A percentile compares a stretch with the other conserved stretches of the same genome.
phyloP scores from a whole-genome alignment of 2,113 vertebrate genomes.

The Cyrtonyx montezumae region DNA sequence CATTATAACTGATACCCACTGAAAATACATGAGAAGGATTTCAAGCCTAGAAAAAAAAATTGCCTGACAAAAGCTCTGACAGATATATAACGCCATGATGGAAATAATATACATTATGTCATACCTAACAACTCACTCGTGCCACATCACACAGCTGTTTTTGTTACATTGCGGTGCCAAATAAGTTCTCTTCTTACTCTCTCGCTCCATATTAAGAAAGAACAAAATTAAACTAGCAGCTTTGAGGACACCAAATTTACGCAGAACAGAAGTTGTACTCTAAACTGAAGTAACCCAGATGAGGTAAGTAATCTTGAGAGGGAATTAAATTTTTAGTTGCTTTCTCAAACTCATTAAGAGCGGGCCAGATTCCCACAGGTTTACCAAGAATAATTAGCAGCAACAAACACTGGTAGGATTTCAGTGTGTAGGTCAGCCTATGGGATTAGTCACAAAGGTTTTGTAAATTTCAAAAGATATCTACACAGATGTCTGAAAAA shows the following conservation, averaged over 20 bases:
- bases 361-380: constrained; percentile 66
- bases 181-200: not conserved
- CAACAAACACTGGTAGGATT: constrained; percentile 70
- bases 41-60: constrained; percentile 57
- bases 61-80: constrained; percentile 54
- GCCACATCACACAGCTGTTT: constrained; percentile 63
- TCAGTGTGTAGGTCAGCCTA: constrained; percentile 70
- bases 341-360: constrained; percentile 71
- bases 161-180: constrained; percentile 21
- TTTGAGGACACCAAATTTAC: not conserved
- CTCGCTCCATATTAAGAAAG: constrained; percentile 35
- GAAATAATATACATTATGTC: constrained; percentile 67
- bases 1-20: constrained; percentile 71
- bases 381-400: constrained; percentile 81
- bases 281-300: not conserved
- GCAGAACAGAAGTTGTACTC: not conserved
- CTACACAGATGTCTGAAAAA: constrained; percentile 54
- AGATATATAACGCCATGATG: constrained; percentile 59
- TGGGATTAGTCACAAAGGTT: constrained; percentile 79
- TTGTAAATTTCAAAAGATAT: constrained; percentile 83
- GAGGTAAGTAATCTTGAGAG: constrained; percentile 6
- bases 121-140: constrained; percentile 61
- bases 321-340: constrained; percentile 57
- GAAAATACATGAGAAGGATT: constrained; percentile 65
- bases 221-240: constrained; percentile 14